phyloP scores from a whole-genome alignment of 2,888 invertebrate species.

The Noctua comes region DNA sequence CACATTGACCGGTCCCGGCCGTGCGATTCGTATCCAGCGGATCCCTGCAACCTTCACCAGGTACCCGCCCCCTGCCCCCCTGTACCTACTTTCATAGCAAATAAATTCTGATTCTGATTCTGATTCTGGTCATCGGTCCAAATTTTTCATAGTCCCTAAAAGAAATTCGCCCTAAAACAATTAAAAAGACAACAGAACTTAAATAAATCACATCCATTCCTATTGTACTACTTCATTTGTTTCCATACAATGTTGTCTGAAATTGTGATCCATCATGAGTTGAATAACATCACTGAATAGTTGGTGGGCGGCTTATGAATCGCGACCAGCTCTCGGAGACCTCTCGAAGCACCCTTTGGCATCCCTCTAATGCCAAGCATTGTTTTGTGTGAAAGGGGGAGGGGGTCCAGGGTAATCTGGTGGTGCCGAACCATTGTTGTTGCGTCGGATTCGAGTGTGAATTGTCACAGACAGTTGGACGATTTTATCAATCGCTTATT shows the following conservation, averaged over 20 bases:
- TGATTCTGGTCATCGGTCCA: too few species aligned
- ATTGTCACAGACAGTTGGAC: constrained; percentile 87
- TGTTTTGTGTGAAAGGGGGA: constrained; percentile 70
- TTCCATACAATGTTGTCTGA: constrained; percentile 86
- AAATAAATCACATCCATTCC: constrained; percentile 71
- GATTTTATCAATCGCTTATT: constrained; percentile 88
- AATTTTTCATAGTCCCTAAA: neutral
- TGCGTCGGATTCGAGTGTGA: constrained; percentile 86
- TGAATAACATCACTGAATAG: constrained; percentile 88
- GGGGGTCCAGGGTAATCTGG: constrained; percentile 74
- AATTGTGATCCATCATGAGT: constrained; percentile 87
- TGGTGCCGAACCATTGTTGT: constrained; percentile 81
- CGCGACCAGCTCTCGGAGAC: constrained; percentile 74
- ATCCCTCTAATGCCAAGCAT: constrained; percentile 65
- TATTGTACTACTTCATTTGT: constrained; percentile 83
- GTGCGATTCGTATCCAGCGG: too few species aligned
- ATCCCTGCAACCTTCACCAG: too few species aligned
- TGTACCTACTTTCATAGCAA: too few species aligned
- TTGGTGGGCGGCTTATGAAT: constrained; percentile 82
- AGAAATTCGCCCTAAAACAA: constrained; percentile 46
- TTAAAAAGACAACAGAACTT: constrained; percentile 59
- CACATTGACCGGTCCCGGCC: too few species aligned
- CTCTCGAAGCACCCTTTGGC: constrained; percentile 74
- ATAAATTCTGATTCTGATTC: too few species aligned
- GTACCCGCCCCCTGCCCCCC: too few species aligned